Conservation (phyloP, 1,140 invertebrate genomes). For the Coelopa frigida region DNA sequence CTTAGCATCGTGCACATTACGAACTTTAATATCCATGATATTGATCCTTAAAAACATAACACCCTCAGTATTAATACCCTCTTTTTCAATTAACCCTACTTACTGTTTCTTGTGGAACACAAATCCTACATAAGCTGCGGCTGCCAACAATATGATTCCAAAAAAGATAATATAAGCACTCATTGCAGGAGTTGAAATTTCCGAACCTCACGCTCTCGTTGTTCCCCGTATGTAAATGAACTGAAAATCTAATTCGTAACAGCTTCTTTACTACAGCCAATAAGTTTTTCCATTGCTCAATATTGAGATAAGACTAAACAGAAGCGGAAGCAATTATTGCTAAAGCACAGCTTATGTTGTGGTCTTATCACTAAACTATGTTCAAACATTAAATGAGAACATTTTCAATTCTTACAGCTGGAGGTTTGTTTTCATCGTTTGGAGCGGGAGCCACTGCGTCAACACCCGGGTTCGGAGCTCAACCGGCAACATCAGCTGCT, state of each 20-base stretch:
- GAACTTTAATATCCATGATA: constrained; percentile 23
- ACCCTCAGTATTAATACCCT: background rate
- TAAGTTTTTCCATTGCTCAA: too few species aligned
- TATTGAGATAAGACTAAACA: too few species aligned
- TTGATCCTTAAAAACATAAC: constrained; percentile 19
- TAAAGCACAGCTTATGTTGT: too few species aligned
- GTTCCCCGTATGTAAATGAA: too few species aligned
- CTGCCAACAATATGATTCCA: constrained; percentile 11
- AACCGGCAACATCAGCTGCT: constrained; percentile 23
- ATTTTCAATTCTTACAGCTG: constrained; percentile 19
- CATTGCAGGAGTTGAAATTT: too few species aligned
- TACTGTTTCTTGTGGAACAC: constrained; percentile 25
- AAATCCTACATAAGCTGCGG: constrained; percentile 18
- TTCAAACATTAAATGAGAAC: background rate
- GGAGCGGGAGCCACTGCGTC: constrained; percentile 43
- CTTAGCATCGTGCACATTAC: constrained; percentile 21
- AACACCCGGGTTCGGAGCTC: constrained; percentile 27
- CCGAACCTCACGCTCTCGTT: too few species aligned
- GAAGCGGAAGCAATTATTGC: too few species aligned
- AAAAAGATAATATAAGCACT: constrained; percentile 13
- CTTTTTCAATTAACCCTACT: background rate
- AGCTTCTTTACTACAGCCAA: too few species aligned
- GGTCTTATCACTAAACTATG: constrained; percentile 5
- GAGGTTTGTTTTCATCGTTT: constrained; percentile 35
- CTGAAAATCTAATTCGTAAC: too few species aligned